Evolutionary conservation across 92 coral and sea anemone genomes (phyloP), one percentile per base, ranked within the genome.

Genomic region (Heliopora coerulea): DNA sequence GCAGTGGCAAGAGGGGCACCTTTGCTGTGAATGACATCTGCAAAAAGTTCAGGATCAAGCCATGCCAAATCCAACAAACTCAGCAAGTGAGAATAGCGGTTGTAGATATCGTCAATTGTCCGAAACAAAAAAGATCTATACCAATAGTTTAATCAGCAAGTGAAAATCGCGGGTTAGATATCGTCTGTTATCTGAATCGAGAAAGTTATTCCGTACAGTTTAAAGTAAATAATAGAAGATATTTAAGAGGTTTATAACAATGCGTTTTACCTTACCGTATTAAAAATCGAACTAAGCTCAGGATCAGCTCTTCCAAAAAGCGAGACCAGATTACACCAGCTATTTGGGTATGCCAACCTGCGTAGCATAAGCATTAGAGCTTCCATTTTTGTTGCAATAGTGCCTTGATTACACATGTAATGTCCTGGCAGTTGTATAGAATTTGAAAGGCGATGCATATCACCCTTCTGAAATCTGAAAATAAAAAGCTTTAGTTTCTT

Each of bases 331-430:
- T 81, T 75, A 29, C 75, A 73, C 85, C 80, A 81, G 54, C 80
- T 73, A 59, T 74, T 81, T 52, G 85, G 80, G 58, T 81, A 81
- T 24, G 49, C 49, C 28, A 81, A 73, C 30, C 80, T 33, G 31
- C 80, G 49, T 72, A 73, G 19, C 44, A 81, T 13, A 66, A 80
- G 72, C 72, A 59, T 80, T 10, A 70, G 79, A 31, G 84, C 79
- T 62, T 80, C 85, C 80, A 81, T 81, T 34, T 80, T 74, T 42
- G 80, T 62, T 8, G 62, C 86, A 28, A 20, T 50, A 15, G 87
- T 88, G 57, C 87, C 77, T 66, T 85, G 85, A 25, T 76, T 63
- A 69, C 91, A 87, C 39, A 68, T 77, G 62, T 61, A 62, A 68
- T 72, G 56, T 41, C 64, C 82, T 49, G 91, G 82, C 41, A 86